Conservation (phyloP, 2,113 vertebrate genomes). For the Mirounga angustirostris region DNA sequence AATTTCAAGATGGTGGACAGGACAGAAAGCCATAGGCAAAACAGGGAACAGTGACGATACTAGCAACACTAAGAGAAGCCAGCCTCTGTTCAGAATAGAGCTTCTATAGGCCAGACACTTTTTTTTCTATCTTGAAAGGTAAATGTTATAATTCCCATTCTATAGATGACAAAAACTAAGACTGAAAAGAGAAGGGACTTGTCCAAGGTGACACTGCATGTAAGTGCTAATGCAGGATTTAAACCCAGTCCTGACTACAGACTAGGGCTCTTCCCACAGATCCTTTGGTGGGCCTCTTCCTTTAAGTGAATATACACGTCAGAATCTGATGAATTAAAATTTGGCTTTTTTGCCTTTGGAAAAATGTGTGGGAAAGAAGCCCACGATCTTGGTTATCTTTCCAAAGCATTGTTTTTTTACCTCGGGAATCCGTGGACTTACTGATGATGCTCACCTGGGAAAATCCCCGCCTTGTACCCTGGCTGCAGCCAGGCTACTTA, state of each 20-base stretch:
- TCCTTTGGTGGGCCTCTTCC: neutral
- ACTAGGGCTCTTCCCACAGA: neutral
- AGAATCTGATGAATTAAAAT: neutral
- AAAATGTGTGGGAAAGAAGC: neutral
- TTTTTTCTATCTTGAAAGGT: neutral
- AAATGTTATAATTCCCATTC: neutral
- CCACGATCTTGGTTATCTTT: neutral
- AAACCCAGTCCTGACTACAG: neutral
- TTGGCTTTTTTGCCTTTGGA: neutral
- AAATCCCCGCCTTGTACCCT: neutral
- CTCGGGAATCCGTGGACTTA: neutral
- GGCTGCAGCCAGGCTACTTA: neutral
- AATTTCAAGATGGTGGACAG: slow-evolving; percentile 24
- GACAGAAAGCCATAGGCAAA: neutral
- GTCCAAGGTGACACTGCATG: neutral
- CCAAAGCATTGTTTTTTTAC: neutral
- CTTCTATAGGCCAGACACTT: neutral
- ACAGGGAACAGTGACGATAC: neutral
- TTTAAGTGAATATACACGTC: neutral
- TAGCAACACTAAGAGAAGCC: neutral
- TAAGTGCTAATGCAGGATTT: neutral
- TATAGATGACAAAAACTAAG: neutral
- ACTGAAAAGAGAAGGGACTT: neutral
- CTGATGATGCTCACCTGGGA: neutral
- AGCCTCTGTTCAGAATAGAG: neutral